Conservation (phyloP, 92 coral and sea anemone genomes). For the Desmophyllum pertusum region DNA sequence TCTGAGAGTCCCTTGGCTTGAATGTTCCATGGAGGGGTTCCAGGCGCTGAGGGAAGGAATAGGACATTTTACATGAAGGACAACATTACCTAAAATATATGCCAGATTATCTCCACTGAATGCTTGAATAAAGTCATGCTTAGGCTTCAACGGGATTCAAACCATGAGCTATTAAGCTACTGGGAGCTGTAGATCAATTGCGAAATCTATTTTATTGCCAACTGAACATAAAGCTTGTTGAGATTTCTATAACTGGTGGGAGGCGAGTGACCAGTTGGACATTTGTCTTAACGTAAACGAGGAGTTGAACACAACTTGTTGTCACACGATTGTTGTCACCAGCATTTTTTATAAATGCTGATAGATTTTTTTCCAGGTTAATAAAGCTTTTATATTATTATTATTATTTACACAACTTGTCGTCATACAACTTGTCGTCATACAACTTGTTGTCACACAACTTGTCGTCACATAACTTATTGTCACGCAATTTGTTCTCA, state of each 20-base stretch:
- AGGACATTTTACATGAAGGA: background rate
- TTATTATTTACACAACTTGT: no score
- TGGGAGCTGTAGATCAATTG: background rate
- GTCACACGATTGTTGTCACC: no score
- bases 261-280: background rate
- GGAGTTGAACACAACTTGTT: background rate
- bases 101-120: background rate
- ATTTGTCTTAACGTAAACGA: background rate
- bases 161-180: background rate
- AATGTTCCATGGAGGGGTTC: slow-evolving; percentile 76
- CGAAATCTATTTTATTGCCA: background rate
- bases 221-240: background rate
- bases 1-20: slow-evolving; percentile 73
- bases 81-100: no score
- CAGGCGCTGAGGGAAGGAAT: slow-evolving; percentile 68
- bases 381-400: no score
- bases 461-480: no score
- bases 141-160: background rate
- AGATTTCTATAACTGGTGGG: background rate
- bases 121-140: background rate
- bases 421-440: no score
- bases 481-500: no score
- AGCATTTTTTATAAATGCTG: no score
- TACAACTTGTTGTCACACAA: no score
- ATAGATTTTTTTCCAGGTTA: no score